Evolutionary conservation across 2,888 invertebrate genomes (phyloP), one percentile per base, ranked within the genome.

Genomic region (Metalampra italica): DNA sequence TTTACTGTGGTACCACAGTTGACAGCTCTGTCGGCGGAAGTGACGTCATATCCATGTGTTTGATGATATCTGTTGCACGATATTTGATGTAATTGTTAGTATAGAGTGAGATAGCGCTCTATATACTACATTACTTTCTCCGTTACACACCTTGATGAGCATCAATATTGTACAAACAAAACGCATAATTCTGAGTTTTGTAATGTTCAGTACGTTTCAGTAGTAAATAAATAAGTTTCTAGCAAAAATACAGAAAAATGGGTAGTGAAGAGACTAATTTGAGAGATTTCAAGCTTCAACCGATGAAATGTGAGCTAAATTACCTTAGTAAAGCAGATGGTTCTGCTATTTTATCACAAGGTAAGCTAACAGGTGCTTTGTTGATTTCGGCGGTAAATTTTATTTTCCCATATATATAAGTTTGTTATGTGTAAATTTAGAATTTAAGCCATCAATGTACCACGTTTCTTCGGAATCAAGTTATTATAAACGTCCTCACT

Each of bases 271-370:
- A 65, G 42, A 55, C 48, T 7, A 66, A 72, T n/a, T 41, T 68
- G 13, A 70, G 72, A 54, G 79, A 82, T 42, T 82, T 79, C 39
- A 82, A 82, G 60, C 56, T 88, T 0, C 78, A 78, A 52, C 82
- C 87, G 36, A 90, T 94, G 80, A 90, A 92, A 63, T 94, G 94
- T 62, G 94, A 95, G 80, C 76, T 96, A 29, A 94, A 94, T 75
- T 91, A 92, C 45, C 80, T 96, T 13, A 93, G 92, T 47, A 91
- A 93, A 71, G 92, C 95, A 0, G 95, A 96, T 83, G 95, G 95
- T 11, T 96, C 96, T 0, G 93, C 93, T 11, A 90, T 95, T 68
- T 90, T 94, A 66, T 91, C 94, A 54, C 95, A 95, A 91, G 95
- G 96, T 95, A 86, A 53, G 42, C 52, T 42, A 37, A 36, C 5